Base-by-base conservation (phyloP, 2,797 vertebrate species). In the Gymnoscopelus braueri region DNA sequence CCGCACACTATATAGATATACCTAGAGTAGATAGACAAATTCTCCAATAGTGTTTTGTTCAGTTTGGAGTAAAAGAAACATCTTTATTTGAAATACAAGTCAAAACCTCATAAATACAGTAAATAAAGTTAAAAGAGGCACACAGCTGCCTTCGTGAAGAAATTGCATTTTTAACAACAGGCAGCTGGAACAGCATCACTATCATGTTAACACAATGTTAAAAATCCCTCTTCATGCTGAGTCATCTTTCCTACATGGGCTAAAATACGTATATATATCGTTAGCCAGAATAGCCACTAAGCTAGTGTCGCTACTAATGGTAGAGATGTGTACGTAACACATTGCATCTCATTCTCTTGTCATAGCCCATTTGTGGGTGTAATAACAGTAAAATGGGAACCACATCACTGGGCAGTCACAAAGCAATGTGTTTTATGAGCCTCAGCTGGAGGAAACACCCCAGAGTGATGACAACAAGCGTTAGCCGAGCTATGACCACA, bases 371-470 rank as follows among this genome's bases (percentile, higher is more conserved):
- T 88, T 88, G 88, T 71, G 90, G 90, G 73, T 80, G 67, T 72
- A 72, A 75, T 72, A 77, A 84, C 84, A 78, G 76, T 85, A 80
- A 90, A 90, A 82, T 44, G 67, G 71, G 74, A 74, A 63, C 90
- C 89, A 89, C 88, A 91, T 92, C 83, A 92, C 89, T 85, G 80
- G 60, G 72, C 75, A 58, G 86, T 88, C 88, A 87, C 88, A 90
- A 89, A 90, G 88, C 81, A 60, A 77, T 39, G 85, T 77, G 80
- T 87, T 91, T 93, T 91, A 91, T 35, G 80, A 75, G 84, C 60
- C 81, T 79, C 86, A 85, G 89, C 87, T 91, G 88, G 77, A 87
- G 90, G 89, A 91, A 93, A 93, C 90, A 92, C 90, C 91, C 91
- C 83, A 76, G 83, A 90, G 90, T 84, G 89, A 89, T 88, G 88